Conservation (phyloP, 2,797 vertebrate genomes). For the Gallinago stenura region DNA sequence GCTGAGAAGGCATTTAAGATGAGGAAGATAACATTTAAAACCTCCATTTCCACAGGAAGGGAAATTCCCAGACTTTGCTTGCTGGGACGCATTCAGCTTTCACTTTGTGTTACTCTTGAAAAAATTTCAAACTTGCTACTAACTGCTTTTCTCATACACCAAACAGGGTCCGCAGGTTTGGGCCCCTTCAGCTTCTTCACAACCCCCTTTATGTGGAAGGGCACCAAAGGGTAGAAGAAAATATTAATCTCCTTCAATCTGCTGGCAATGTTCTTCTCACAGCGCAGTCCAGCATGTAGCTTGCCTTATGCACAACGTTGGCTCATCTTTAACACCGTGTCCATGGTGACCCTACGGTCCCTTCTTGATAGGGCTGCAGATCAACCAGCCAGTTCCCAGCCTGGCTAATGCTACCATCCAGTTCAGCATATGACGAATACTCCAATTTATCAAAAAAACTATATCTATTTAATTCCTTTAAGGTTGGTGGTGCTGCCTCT, state of each 20-base stretch:
- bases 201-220: background rate
- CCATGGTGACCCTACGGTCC: accelerated
- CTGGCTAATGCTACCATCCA: background rate
- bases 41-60: background rate
- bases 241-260: background rate
- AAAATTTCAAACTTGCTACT: background rate
- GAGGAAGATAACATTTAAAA: background rate
- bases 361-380: background rate
- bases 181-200: background rate
- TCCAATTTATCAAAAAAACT: background rate
- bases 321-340: background rate
- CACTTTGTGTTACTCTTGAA: background rate
- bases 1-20: conserved; percentile 20
- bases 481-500: background rate
- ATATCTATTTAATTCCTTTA: background rate
- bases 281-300: background rate
- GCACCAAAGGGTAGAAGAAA: background rate
- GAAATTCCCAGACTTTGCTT: background rate
- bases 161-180: background rate
- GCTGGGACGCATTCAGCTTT: background rate
- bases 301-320: background rate
- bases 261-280: background rate
- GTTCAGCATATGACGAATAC: background rate
- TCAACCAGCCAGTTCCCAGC: background rate
- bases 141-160: background rate